Evolutionary conservation across 2,888 invertebrate genomes (phyloP), one percentile per base, ranked within the genome.

Genomic region (Metopia argyrocephala): DNA sequence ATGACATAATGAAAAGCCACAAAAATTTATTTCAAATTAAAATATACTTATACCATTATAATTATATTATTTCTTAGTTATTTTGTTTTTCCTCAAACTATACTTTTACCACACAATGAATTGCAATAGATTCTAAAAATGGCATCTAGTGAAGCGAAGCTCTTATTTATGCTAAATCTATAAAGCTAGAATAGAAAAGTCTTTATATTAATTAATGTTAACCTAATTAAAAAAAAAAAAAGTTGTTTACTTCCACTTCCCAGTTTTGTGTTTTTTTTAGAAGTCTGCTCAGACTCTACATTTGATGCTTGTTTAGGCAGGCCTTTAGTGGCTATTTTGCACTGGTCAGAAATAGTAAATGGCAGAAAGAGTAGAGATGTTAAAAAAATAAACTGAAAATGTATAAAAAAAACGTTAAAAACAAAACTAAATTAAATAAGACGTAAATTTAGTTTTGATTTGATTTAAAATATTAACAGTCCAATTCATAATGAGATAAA

Each of bases 151-250:
- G 38, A 6, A 12, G 38, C 38, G 38, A 15, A 38, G 4, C 3
- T 12, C 38, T 38, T 38, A 9, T 38, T 12, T 38, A 12, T 38
- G 38, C 38, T 1, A 12, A 12, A 15, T 12, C 4, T 9, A 12
- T 38, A 38, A 38, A 15, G 12, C 9, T 46, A 25, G n/a, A n/a
- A 66, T 38, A 57, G 45, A 28, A 56, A 57, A 62, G 54, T 73
- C 68, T 25, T 78, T 66, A 73, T 62, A 78, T 78, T 78, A 78
- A 78, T 73, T 78, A 78, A 78, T 73, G 66, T 78, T 78, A 78
- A 68, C 62, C 73, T 73, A 62, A 78, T 68, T 78, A 73, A 56
- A 62, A 61, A 73, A 73, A 66, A 62, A 61, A 73, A 73, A 66
- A 73, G 73, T 73, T 78, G 68, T 73, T 73, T 73, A 64, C 27